Base-by-base conservation (phyloP, 2,888 invertebrate species). In the Miltochrista miniata region DNA sequence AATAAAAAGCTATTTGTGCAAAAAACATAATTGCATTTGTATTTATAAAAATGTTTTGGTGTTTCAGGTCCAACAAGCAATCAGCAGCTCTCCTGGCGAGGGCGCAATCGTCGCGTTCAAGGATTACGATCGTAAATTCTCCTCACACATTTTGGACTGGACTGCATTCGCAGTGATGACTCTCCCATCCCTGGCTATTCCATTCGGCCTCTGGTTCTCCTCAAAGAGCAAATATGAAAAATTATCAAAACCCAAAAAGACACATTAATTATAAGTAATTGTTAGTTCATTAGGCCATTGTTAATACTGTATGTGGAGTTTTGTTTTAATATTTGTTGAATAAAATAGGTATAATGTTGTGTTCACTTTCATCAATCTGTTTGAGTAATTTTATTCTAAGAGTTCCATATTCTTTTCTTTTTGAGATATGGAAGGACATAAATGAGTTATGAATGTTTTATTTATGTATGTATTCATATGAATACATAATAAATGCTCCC, bases 121-220 rank as follows among this genome's bases (percentile, higher is more conserved):
- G 72, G 98, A 99, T 85, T 99, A 96, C 77, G 98, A 98, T 88
- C 96, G 98, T 87, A 97, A 98, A 79, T 99, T 98, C 92, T 99
- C 99, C 2, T 98, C 98, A 0, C 99, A 99, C 90, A 96, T 97
- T 81, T 96, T 98, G 56, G 99, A 99, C 89, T 99, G 99, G 99
- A 93, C 96, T 48, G 97, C 98, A 24, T 99, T 99, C 79, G 98
- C 98, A 33, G 95, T 99, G 49, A 98, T 99, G 98, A 97, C 98
- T 24, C 92, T 98, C 36, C 98, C 99, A 5, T 98, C 98, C 2
- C 92, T 99, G 40, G 96, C 96, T 38, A 98, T 99, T 81, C 99
- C 99, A 51, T 97, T 98, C 83, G 95, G 96, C 33, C 93, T 99
- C 58, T 99, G 99, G 98, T 98, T 95, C 89, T 95, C 96, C 24